Percentiles rank a stretch among this genome's conserved stretches.
These are phyloP conservation scores for Amazona guildingii DNA, from an alignment of 2,113 vertebrate genomes.

Conservation along the genomic window DNA sequence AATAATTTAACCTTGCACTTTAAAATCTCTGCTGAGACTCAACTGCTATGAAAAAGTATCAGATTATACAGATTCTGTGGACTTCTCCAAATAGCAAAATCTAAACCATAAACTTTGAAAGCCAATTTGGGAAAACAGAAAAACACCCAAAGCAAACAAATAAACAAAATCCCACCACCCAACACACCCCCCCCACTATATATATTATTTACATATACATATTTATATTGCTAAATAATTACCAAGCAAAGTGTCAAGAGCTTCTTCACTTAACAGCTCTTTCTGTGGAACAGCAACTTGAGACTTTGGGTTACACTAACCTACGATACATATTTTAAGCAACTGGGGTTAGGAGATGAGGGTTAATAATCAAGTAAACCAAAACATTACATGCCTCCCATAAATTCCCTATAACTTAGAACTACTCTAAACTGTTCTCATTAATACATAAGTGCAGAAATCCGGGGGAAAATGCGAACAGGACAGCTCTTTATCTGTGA, in stretches of 20 bases:
- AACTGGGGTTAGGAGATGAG: neutral
- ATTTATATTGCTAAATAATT: neutral
- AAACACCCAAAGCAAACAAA: neutral
- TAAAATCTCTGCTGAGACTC: neutral
- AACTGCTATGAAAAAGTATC: neutral
- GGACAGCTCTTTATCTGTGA: neutral
- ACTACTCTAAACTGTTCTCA: neutral
- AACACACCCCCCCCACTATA: neutral
- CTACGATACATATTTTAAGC: neutral
- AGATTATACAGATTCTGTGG: neutral
- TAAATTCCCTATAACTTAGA: neutral
- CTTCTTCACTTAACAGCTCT: neutral
- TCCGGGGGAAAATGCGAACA: fast-evolving
- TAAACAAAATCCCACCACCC: neutral
- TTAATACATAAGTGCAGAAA: neutral
- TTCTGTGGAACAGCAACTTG: neutral
- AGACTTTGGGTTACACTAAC: neutral
- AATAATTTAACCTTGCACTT: neutral
- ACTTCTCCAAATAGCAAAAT: neutral
- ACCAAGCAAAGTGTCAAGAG: neutral
- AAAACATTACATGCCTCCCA: neutral
- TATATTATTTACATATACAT: neutral
- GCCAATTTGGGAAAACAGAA: neutral
- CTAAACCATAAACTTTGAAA: neutral
- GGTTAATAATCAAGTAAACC: neutral